Conservation (phyloP, 1,140 invertebrate genomes). For the Rhagoletis pomonella region DNA sequence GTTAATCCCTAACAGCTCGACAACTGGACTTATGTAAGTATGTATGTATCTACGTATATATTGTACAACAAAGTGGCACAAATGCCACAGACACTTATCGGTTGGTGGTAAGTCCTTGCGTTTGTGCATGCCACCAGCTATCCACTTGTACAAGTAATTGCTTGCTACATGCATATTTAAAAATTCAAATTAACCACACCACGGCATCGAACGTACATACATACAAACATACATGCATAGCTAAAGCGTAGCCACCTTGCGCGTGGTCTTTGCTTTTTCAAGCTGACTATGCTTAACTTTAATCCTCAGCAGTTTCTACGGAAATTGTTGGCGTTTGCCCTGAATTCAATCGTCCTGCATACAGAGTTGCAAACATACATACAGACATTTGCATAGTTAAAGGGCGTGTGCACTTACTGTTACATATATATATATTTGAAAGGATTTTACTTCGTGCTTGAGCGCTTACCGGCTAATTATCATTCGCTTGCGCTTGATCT, state of each 20-base stretch:
- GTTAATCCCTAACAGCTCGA: background rate
- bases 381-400: too few species aligned
- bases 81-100: background rate
- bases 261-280: background rate
- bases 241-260: background rate
- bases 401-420: too few species aligned
- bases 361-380: background rate
- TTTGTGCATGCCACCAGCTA: background rate
- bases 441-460: background rate
- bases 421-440: background rate
- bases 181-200: conserved; percentile 1
- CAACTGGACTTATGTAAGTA: background rate
- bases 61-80: background rate
- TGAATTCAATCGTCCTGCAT: background rate
- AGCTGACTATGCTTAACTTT: background rate
- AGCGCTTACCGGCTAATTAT: conserved; percentile 23
- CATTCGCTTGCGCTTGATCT: background rate
- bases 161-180: background rate
- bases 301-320: background rate
- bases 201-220: background rate
- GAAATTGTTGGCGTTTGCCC: conserved; percentile 6
- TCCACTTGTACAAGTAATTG: conserved; percentile 5
- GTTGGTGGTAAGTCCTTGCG: background rate
- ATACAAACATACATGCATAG: too few species aligned
- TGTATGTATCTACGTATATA: too few species aligned